Conservation (phyloP, 1,140 invertebrate genomes). For the Cydia pomonella region DNA sequence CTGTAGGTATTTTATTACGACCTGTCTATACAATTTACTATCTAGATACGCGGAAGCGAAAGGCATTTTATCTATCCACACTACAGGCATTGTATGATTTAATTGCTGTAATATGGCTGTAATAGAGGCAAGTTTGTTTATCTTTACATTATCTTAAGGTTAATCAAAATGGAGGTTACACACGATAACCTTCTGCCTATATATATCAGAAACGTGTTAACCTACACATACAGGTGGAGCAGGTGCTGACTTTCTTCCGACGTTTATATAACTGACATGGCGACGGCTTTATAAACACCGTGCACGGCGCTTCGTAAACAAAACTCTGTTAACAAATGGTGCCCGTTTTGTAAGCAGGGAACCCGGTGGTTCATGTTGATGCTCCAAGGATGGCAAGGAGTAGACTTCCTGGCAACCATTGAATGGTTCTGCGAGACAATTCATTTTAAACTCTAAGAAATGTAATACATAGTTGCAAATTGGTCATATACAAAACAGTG, state of each 20-base stretch:
- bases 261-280: conserved; percentile 61
- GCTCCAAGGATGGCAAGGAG: background rate
- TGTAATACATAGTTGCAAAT: too few relatives aligned
- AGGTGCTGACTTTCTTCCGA: conserved; percentile 54
- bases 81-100: background rate
- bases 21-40: background rate
- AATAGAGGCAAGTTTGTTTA: conserved; percentile 18
- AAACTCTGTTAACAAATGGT: conserved; percentile 53
- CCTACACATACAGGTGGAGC: conserved; percentile 51
- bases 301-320: conserved; percentile 56
- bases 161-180: conserved; percentile 40
- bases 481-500: too few relatives aligned
- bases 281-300: conserved; percentile 59
- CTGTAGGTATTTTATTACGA: background rate
- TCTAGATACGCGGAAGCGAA: conserved; percentile 14
- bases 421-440: too few relatives aligned
- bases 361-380: background rate
- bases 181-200: conserved; percentile 55
- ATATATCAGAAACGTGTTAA: conserved; percentile 54
- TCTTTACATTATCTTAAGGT: conserved; percentile 35
- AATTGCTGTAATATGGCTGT: background rate
- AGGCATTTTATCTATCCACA: background rate
- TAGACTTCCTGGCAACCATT: background rate
- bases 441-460: too few relatives aligned
- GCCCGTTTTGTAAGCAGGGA: conserved; percentile 35